These are phyloP conservation scores for Cremastinae sp. DNA, from an alignment of 2,888 invertebrate genomes.

Conservation along the genomic window DNA sequence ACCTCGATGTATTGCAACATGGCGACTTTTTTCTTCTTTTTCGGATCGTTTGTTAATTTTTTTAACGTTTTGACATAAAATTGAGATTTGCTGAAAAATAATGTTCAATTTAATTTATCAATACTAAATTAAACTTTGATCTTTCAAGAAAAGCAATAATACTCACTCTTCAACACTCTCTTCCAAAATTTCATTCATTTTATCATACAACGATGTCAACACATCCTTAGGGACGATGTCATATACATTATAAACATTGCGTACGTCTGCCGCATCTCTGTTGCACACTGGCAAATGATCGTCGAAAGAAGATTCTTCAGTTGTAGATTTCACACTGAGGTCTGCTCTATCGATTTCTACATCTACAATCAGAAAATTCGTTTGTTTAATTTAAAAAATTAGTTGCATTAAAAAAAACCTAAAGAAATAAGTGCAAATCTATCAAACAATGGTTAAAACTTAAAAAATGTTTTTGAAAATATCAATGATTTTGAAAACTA, in stretches of 20 bases:
- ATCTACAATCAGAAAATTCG: constrained; percentile 59
- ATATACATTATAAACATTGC: constrained; percentile 74
- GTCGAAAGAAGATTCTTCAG: constrained; percentile 61
- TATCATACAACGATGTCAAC: constrained; percentile 69
- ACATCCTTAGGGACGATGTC: constrained; percentile 74
- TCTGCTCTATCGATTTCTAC: constrained; percentile 66
- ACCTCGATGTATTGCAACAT: constrained; percentile 72
- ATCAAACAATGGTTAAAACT: not conserved
- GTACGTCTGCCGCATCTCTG: constrained; percentile 70
- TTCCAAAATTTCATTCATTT: constrained; percentile 64
- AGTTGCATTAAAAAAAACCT: not conserved
- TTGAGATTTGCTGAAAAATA: constrained; percentile 63
- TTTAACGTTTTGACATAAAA: constrained; percentile 68
- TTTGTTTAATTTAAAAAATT: too few species aligned
- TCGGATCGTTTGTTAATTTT: constrained; percentile 57
- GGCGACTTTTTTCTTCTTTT: constrained; percentile 68
- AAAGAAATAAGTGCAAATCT: not conserved
- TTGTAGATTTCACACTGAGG: constrained; percentile 51
- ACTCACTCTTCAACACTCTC: constrained; percentile 65
- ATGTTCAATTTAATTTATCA: constrained; percentile 55
- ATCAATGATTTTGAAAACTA: not conserved
- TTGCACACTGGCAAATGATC: constrained; percentile 71
- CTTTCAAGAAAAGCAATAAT: too few species aligned
- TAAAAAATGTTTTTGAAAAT: not conserved
- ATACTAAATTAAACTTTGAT: too few species aligned